Base-by-base conservation (phyloP, 2,888 invertebrate species). In the Colostygia pectinataria region DNA sequence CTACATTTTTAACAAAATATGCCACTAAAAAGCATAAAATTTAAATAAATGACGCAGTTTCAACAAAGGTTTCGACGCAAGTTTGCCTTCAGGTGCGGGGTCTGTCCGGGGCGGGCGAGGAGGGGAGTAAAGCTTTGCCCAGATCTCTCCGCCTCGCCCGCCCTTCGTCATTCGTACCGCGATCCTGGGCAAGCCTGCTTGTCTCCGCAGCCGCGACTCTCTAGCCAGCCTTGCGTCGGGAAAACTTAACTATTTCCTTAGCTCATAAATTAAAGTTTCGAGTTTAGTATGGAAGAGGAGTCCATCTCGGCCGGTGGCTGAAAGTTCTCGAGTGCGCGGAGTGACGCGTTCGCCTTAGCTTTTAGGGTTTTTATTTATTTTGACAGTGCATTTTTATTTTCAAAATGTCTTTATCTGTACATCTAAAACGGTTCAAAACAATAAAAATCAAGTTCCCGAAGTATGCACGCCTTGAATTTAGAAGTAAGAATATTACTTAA, bases 381-480 rank as follows among this genome's bases (percentile, higher is more conserved):
- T 29, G 12, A 3, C 42, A 13, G 24, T 28, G 20, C 20, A 9
- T 40, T 44, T 13, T 44, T 24, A 40, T 50, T 50, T n/a, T 32
- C 34, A 82, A 60, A 55, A 95, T 95, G 95, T 93, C 95, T 66
- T 91, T 95, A 29, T 85, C 92, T 7, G 93, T 95, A 10, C 91
- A 92, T 69, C 74, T 95, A 31, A 92, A 93, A 71, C 93, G 93
- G 60, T 93, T 95, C 71, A 93, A 93, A 80, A 89, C 94, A 40
- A 86, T 93, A 10, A 94, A 93, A 79, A 91, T 91, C 68, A 94
- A 93, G 72, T 92, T 92, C 7, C 94, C 94, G 61, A 93, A 94
- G 70, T 91, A 92, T 56, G 93, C 92, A 39, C 92, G 93, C 60
- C 84, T 94, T 57, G 93, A 94, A 59, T 96, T 96, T 74, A 88